Evolutionary conservation across 2,113 vertebrate genomes (phyloP).

Genomic region (Copsychus sechellarum): DNA sequence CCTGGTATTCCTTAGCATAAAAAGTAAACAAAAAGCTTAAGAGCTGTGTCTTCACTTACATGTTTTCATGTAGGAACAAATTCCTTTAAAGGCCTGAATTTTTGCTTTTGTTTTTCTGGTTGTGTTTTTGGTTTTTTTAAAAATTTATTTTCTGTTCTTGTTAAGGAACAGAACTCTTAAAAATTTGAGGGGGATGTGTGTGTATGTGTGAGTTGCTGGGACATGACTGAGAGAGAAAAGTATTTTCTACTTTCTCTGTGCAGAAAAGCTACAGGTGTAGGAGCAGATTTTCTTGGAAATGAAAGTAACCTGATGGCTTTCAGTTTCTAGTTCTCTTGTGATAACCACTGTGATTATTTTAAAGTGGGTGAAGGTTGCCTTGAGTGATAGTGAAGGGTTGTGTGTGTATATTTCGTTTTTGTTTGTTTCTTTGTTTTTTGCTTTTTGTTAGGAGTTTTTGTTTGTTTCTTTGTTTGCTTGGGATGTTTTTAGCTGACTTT

Average conservation of each 20-base stretch:
- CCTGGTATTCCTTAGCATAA: neutral
- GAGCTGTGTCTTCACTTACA: neutral
- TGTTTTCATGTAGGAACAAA: neutral
- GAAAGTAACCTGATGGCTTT: neutral
- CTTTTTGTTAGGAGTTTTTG: neutral
- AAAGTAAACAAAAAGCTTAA: neutral
- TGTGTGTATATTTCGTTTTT: neutral
- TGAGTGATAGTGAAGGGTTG: neutral
- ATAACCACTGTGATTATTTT: neutral
- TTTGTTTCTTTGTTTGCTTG: neutral
- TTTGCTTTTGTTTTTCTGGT: neutral
- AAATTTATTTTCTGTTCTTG: neutral
- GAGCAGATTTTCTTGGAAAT: neutral
- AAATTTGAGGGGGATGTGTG: accelerated
- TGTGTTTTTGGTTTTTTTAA: neutral
- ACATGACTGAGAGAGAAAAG: neutral
- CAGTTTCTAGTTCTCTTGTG: conserved; percentile 17
- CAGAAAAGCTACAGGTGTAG: neutral
- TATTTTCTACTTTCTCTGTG: neutral
- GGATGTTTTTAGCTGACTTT: accelerated
- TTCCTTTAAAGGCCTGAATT: neutral
- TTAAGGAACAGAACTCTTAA: neutral
- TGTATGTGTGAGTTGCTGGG: neutral
- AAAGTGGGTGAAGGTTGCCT: neutral
- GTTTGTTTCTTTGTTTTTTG: neutral